phyloP scores from a whole-genome alignment of 2,888 invertebrate species.

The Conchocele bisecta region DNA sequence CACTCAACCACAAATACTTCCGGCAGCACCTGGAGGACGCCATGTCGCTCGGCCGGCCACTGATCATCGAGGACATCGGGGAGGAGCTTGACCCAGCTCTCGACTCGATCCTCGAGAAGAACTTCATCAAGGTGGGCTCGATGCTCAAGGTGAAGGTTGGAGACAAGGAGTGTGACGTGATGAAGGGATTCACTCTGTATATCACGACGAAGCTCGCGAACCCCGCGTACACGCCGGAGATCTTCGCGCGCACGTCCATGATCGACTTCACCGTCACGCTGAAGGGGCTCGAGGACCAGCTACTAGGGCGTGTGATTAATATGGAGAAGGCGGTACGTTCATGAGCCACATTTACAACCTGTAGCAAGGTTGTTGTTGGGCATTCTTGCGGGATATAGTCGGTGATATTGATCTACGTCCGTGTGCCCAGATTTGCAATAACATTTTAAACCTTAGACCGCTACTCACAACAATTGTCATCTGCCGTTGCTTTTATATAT shows the following conservation, averaged over 20 bases:
- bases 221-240: conserved; percentile 83
- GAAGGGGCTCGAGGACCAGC: conserved; percentile 83
- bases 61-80: conserved; percentile 82
- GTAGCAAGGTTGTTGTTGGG: too few species aligned
- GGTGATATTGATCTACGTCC: too few species aligned
- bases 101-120: conserved; percentile 83
- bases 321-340: conserved; percentile 82
- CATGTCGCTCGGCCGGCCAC: conserved; percentile 81
- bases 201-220: conserved; percentile 83
- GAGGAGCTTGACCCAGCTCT: conserved; percentile 83
- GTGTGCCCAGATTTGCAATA: too few species aligned
- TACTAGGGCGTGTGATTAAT: conserved; percentile 82
- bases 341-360: too few species aligned
- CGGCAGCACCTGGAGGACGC: conserved; percentile 82
- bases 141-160: conserved; percentile 82
- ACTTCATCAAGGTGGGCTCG: conserved; percentile 82
- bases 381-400: too few species aligned
- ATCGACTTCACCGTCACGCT: conserved; percentile 83
- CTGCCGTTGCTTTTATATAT: too few species aligned
- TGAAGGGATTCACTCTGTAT: conserved; percentile 82
- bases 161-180: conserved; percentile 83
- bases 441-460: too few species aligned
- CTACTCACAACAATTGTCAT: too few species aligned
- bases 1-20: conserved; percentile 83
- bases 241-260: conserved; percentile 82